These are phyloP conservation scores for Gambusia affinis DNA, from an alignment of 2,113 vertebrate genomes.

Conservation along the genomic window DNA sequence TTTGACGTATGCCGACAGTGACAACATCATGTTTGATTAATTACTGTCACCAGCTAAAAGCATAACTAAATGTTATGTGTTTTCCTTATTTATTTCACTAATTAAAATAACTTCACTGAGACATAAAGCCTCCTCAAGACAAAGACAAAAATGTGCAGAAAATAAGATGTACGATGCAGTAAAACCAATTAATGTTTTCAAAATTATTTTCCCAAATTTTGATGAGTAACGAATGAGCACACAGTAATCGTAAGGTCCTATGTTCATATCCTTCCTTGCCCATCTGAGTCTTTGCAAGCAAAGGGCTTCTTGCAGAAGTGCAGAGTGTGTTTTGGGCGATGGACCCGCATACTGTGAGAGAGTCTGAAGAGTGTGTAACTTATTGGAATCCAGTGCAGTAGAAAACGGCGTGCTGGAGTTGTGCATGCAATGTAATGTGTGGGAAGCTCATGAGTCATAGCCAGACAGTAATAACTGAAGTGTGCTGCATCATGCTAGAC, in stretches of 20 bases:
- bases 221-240: neutral
- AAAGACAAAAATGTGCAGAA: neutral
- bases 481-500: slow-evolving; percentile 71
- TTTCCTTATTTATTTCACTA: neutral
- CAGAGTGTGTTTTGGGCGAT: slow-evolving; percentile 19
- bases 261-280: neutral
- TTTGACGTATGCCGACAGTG: neutral
- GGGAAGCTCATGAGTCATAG: slow-evolving; percentile 73
- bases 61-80: neutral
- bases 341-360: slow-evolving; percentile 17
- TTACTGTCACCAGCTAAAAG: neutral
- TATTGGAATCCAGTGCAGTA: slow-evolving; percentile 17
- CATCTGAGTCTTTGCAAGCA: slow-evolving; percentile 1
- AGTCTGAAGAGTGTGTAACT: slow-evolving; percentile 28
- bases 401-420: slow-evolving; percentile 29
- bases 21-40: neutral
- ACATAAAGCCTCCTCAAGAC: neutral
- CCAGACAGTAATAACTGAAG: slow-evolving; percentile 51
- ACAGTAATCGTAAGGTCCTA: neutral
- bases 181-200: neutral
- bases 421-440: slow-evolving; percentile 49
- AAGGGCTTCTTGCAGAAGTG: slow-evolving; percentile 30
- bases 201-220: neutral
- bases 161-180: neutral
- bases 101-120: neutral